Percentiles rank a stretch among this genome's conserved stretches.
phyloP scores from a whole-genome alignment of 2,797 vertebrate genomes.

The Malacoctenus gilli region DNA sequence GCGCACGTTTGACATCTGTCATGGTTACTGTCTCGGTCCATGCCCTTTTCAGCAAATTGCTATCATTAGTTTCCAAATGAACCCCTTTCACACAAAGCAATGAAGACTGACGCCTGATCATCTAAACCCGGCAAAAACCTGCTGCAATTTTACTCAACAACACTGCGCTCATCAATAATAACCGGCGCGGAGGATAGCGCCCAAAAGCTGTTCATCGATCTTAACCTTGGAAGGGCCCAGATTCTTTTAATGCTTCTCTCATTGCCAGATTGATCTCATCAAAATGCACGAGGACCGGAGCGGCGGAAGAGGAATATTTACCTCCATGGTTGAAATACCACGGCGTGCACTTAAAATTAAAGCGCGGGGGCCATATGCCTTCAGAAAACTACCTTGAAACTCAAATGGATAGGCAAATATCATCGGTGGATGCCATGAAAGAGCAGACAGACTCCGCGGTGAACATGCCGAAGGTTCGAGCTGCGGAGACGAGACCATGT shows the following conservation, averaged over 20 bases:
- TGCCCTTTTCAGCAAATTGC: conserved; percentile 48
- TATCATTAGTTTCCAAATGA: conserved; percentile 57
- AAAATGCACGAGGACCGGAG: conserved; percentile 28
- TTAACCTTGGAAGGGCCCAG: conserved; percentile 63
- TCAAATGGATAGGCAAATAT: conserved; percentile 17
- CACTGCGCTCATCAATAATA: conserved; percentile 47
- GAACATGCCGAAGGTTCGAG: conserved; percentile 2
- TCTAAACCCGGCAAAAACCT: conserved; percentile 24
- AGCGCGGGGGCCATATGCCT: conserved; percentile 16
- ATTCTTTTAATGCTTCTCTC: conserved; percentile 65
- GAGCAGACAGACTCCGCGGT: conserved; percentile 14
- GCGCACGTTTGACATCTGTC: conserved; percentile 46
- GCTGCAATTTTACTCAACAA: conserved; percentile 37
- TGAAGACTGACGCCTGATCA: conserved; percentile 47
- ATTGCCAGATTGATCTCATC: conserved; percentile 56
- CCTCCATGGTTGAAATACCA: conserved; percentile 38
- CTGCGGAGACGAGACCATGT: not conserved
- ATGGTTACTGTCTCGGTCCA: conserved; percentile 43
- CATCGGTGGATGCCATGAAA: conserved; percentile 10
- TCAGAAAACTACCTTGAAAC: conserved; percentile 28
- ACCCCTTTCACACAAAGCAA: conserved; percentile 32
- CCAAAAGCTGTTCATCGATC: conserved; percentile 48
- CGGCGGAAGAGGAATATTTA: conserved; percentile 50
- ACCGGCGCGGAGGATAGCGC: conserved; percentile 9
- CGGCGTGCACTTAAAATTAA: conserved; percentile 32